Evolutionary conservation across 1,140 invertebrate genomes (phyloP), one percentile per base, ranked within the genome.

Genomic region (Phocides pigmalion): DNA sequence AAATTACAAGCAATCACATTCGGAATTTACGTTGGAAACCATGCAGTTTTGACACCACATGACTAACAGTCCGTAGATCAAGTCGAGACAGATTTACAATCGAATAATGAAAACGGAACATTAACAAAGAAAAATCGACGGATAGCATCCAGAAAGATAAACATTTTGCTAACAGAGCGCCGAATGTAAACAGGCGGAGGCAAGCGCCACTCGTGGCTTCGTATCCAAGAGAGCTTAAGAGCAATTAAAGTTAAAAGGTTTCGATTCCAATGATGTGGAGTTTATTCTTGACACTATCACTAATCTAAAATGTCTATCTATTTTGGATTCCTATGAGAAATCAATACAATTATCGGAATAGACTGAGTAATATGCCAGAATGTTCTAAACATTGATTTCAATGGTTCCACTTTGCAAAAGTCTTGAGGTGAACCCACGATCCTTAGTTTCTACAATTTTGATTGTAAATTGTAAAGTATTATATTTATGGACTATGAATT

Each of bases 101-200:
- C 69, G 53, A 66, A 76, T 79, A 84, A 82, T 82, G 73, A 75
- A 81, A 79, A 61, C 74, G 59, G 76, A 79, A 74, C 72, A 79
- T 78, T 82, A 88, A 84, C 79, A 84, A 84, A 84, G 72, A 76
- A 79, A 79, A 79, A 84, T 76, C 74, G 81, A 84, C 71, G 76
- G 85, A 86, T 74, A 76, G 72, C 79, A 82, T 76, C 81, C 82
- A 83, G 83, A 84, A 70, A 80, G 72, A 68, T 84, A 88, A 86
- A 86, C 84, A 87, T 76, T 74, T 74, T 74, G 77, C 72, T 75
- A 71, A 66, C 61, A 66, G 62, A 68, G 59, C 53, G 59, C 15
- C 19, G 46, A 79, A 74, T 46, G 74, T 85, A 85, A 85, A 85
- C 81, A 81, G 25, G 20, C 28, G 49, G 47, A 42, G 49, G 68